These are phyloP conservation scores for Parascotia fuliginaria DNA, from an alignment of 2,888 invertebrate species.

Conservation along the genomic window DNA sequence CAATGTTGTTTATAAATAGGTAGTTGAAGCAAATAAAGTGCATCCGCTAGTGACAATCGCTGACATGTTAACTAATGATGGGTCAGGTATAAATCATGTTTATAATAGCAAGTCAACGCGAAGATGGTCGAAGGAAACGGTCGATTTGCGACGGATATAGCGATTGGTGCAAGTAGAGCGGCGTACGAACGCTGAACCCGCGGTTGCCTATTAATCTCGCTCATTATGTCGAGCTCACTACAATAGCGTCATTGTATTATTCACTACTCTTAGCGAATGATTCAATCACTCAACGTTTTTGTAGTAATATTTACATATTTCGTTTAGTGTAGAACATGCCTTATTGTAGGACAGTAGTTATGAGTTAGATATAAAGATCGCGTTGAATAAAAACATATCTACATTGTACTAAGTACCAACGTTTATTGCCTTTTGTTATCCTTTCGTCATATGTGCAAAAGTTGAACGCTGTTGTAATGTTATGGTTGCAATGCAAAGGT, in stretches of 20 bases:
- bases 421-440: constrained; percentile 13
- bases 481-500: constrained; percentile 1
- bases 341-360: constrained; percentile 9
- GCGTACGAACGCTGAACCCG: constrained; percentile 53
- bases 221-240: constrained; percentile 54
- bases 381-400: constrained; percentile 7
- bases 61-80: constrained; percentile 80
- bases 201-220: constrained; percentile 62
- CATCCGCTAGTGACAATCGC: constrained; percentile 73
- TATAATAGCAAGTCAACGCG: constrained; percentile 68
- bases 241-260: constrained; percentile 51
- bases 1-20: constrained; percentile 55
- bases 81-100: constrained; percentile 83
- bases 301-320: constrained; percentile 19
- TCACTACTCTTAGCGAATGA: constrained; percentile 32
- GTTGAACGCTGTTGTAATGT: too few species aligned
- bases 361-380: background rate
- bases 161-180: constrained; percentile 76
- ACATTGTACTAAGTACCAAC: too few species aligned
- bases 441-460: constrained; percentile 8
- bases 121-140: constrained; percentile 78
- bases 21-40: constrained; percentile 71
- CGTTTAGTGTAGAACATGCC: constrained; percentile 8
- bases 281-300: constrained; percentile 25
- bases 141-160: constrained; percentile 83